Evolutionary conservation across 1,140 invertebrate species (phyloP).

Genomic region (Samia ricini): DNA sequence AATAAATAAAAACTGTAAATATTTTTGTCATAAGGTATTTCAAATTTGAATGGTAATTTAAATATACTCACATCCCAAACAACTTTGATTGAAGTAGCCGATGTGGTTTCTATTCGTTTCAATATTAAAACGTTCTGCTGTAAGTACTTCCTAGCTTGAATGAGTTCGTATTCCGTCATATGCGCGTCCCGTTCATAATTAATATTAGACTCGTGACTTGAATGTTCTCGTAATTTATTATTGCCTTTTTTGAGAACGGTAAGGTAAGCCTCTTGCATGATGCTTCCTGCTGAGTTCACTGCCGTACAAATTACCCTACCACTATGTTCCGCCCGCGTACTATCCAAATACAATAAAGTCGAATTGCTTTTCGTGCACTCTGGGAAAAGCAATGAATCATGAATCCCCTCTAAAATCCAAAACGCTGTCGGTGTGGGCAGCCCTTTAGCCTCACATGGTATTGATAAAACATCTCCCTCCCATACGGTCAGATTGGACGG

Average conservation of each 20-base stretch:
- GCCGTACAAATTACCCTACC: slow-evolving; percentile 70
- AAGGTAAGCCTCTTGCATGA: slow-evolving; percentile 69
- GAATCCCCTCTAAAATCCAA: slow-evolving; percentile 88
- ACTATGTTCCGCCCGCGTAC: slow-evolving; percentile 58
- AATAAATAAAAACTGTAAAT: too few species aligned
- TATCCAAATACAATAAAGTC: slow-evolving; percentile 67
- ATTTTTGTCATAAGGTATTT: too few species aligned
- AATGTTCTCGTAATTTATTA: slow-evolving; percentile 52
- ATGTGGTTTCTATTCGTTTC: slow-evolving; percentile 86
- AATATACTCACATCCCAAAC: slow-evolving; percentile 88
- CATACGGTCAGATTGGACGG: slow-evolving; percentile 91
- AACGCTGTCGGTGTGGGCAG: slow-evolving; percentile 92
- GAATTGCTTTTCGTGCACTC: slow-evolving; percentile 71
- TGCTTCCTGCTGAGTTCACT: slow-evolving; percentile 68
- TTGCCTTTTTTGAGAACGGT: slow-evolving; percentile 64
- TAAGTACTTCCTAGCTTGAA: slow-evolving; percentile 87
- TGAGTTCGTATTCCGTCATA: slow-evolving; percentile 87
- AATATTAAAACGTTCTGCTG: slow-evolving; percentile 90
- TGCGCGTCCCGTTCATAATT: slow-evolving; percentile 78
- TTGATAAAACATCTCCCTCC: slow-evolving; percentile 88
- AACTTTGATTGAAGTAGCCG: slow-evolving; percentile 89
- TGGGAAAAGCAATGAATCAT: slow-evolving; percentile 66
- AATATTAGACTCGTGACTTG: slow-evolving; percentile 45
- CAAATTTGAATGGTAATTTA: neutral
- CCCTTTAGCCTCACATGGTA: slow-evolving; percentile 93